These are phyloP conservation scores for Sebastes itinus DNA, from an alignment of 2,797 vertebrate genomes.

Conservation along the genomic window DNA sequence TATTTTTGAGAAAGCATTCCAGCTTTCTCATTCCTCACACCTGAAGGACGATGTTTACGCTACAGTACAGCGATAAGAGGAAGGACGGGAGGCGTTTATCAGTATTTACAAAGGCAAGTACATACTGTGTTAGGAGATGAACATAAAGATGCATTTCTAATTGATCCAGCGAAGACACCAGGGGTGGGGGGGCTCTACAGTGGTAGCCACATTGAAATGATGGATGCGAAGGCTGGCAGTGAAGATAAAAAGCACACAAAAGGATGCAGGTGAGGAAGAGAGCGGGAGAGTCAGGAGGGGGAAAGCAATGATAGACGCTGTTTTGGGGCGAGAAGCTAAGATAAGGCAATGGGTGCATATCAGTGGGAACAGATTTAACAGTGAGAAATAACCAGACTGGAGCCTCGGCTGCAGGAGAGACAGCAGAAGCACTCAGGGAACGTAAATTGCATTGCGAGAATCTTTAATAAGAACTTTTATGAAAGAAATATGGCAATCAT, in stretches of 20 bases:
- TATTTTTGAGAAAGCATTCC: slow-evolving; percentile 25
- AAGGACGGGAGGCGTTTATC: slow-evolving; percentile 52
- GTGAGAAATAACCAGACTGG: slow-evolving; percentile 35
- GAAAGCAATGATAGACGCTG: slow-evolving; percentile 37
- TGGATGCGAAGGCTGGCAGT: slow-evolving; percentile 51
- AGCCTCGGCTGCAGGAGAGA: not conserved
- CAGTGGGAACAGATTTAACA: slow-evolving; percentile 50
- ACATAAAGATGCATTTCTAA: slow-evolving; percentile 77
- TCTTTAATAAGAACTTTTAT: not conserved
- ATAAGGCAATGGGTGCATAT: slow-evolving; percentile 60
- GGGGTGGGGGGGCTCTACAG: slow-evolving; percentile 32
- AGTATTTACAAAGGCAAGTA: slow-evolving; percentile 63
- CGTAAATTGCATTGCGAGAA: not conserved
- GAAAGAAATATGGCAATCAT: not conserved
- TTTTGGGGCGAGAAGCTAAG: slow-evolving; percentile 43
- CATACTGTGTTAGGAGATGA: slow-evolving; percentile 68
- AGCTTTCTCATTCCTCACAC: slow-evolving; percentile 33
- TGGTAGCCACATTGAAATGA: slow-evolving; percentile 38
- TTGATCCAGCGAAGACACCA: slow-evolving; percentile 40
- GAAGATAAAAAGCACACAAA: slow-evolving; percentile 60
- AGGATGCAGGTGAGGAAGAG: slow-evolving; percentile 48
- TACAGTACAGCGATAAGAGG: slow-evolving; percentile 50
- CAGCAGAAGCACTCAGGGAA: not conserved
- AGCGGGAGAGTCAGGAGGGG: slow-evolving; percentile 32
- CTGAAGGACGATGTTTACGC: slow-evolving; percentile 43